phyloP scores from a whole-genome alignment of 2,113 vertebrate genomes.

The Ginglymostoma cirratum region DNA sequence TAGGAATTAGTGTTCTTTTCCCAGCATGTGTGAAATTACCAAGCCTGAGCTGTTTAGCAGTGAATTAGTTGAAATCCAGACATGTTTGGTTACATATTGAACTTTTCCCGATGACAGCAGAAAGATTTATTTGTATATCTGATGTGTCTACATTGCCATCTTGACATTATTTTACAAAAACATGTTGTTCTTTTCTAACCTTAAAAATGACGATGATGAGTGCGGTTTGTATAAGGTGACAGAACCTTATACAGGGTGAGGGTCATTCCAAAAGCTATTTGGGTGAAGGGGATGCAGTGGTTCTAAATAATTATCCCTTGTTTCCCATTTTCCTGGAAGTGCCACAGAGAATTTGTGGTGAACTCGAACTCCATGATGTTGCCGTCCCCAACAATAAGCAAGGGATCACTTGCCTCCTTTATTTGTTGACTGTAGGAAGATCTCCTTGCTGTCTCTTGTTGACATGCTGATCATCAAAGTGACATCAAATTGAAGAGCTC shows the following conservation, averaged over 20 bases:
- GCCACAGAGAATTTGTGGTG: not conserved
- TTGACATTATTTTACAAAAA: not conserved
- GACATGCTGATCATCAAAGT: not conserved
- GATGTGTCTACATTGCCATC: not conserved
- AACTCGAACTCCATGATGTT: not conserved
- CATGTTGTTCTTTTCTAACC: not conserved
- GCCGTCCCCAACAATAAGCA: not conserved
- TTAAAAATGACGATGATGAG: not conserved
- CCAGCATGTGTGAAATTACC: not conserved
- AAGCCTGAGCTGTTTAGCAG: not conserved
- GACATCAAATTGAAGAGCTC: not conserved
- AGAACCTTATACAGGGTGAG: no score
- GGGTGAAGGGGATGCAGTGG: not conserved
- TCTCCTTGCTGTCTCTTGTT: not conserved
- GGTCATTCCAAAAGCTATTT: not conserved
- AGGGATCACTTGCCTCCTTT: not conserved
- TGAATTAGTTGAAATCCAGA: not conserved
- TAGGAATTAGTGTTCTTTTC: not conserved
- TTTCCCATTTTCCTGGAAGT: not conserved
- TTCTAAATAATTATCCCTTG: not conserved
- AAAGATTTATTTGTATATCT: not conserved
- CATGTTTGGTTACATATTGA: constrained; percentile 1
- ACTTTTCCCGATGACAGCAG: not conserved
- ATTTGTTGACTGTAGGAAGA: not conserved
- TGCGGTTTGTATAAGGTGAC: not conserved